phyloP scores from a whole-genome alignment of 2,113 vertebrate species.

The Micronisus gabar region DNA sequence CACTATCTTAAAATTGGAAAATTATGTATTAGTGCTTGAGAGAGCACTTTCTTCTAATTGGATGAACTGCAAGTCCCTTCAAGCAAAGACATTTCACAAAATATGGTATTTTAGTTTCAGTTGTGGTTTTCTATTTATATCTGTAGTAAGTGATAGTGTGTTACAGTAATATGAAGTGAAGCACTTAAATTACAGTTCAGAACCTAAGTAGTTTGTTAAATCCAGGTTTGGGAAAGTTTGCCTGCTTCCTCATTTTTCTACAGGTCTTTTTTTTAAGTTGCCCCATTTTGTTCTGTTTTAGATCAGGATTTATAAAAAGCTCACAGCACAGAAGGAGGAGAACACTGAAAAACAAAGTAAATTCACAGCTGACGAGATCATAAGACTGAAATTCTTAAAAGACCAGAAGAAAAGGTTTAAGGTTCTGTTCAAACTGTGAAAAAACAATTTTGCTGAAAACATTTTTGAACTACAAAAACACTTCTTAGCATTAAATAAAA shows the following conservation, averaged over 20 bases:
- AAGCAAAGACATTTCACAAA: not conserved
- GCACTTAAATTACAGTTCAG: not conserved
- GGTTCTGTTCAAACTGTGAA: not conserved
- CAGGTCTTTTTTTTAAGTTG: not conserved
- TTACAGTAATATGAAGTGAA: not conserved
- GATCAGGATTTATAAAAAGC: not conserved
- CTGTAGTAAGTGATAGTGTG: not conserved
- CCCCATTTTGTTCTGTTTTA: not conserved
- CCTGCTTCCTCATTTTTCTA: not conserved
- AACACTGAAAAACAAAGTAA: not conserved
- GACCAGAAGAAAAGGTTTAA: not conserved
- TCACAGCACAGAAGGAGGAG: not conserved
- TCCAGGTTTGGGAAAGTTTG: not conserved
- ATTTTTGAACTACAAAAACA: not conserved
- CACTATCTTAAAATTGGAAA: not conserved
- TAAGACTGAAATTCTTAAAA: not conserved
- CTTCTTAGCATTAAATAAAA: not conserved
- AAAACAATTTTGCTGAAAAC: not conserved
- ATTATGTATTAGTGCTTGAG: not conserved
- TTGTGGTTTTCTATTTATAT: not conserved
- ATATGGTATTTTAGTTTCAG: not conserved
- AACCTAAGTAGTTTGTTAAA: not conserved
- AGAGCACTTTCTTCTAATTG: not conserved
- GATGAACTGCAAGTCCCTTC: not conserved
- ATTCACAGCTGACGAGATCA: not conserved